Evolutionary conservation across 2,113 vertebrate species (phyloP).

Genomic region (Sebastes fasciatus): DNA sequence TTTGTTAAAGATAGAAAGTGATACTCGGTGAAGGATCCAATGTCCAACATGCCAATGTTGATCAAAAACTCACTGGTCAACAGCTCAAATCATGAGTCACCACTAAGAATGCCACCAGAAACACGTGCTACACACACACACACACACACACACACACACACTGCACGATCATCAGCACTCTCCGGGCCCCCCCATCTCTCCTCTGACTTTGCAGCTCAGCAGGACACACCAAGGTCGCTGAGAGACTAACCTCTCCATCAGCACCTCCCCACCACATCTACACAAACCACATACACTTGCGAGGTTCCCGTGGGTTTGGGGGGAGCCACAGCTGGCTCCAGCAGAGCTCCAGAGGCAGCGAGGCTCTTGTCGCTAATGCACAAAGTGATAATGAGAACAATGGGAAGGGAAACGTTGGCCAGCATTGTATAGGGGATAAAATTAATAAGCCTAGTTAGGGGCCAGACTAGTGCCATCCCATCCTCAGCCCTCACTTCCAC

Average conservation of each 20-base stretch:
- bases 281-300: constrained; percentile 7
- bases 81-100: constrained; percentile 24
- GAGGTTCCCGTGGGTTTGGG: neutral
- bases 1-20: neutral
- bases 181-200: constrained; percentile 27
- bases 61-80: constrained; percentile 23
- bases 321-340: constrained; percentile 18
- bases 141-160: neutral
- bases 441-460: constrained; percentile 49
- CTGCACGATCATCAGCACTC: constrained; percentile 44
- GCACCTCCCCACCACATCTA: constrained; percentile 59
- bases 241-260: constrained; percentile 72
- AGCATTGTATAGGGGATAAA: constrained; percentile 41
- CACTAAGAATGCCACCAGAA: neutral
- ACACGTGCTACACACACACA: neutral
- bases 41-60: neutral
- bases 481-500: constrained; percentile 45
- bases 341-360: constrained; percentile 9
- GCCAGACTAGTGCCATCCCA: constrained; percentile 44
- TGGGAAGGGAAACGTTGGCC: constrained; percentile 37
- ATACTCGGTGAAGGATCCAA: neutral
- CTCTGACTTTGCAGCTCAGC: constrained; percentile 75
- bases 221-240: constrained; percentile 70
- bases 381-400: constrained; percentile 58
- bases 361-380: constrained; percentile 28